Percentiles rank a stretch among this genome's conserved stretches.
Conservation (phyloP, 2,113 vertebrate species). For the Climacteris rufus region DNA sequence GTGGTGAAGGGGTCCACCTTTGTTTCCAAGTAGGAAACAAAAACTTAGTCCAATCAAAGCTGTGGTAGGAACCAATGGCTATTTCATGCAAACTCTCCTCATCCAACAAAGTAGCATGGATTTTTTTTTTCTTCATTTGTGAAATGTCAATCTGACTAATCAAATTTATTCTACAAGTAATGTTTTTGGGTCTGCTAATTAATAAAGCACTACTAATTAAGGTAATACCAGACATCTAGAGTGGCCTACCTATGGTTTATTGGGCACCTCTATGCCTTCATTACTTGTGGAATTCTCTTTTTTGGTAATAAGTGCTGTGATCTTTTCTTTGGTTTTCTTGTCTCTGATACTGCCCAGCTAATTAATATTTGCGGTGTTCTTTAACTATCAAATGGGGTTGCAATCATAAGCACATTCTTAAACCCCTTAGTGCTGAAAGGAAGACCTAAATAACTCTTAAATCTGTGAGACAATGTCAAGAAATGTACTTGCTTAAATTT, state of each 20-base stretch:
- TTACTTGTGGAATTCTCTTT: neutral
- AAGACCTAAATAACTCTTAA: constrained; percentile 57
- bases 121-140: neutral
- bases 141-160: neutral
- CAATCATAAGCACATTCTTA: constrained; percentile 55
- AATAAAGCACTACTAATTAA: neutral
- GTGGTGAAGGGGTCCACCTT: neutral
- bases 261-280: neutral
- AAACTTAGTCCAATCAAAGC: neutral
- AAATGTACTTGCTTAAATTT: constrained; percentile 60
- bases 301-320: neutral
- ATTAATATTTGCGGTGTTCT: constrained; percentile 35
- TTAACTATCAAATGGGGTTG: constrained; percentile 16
- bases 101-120: neutral
- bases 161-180: neutral
- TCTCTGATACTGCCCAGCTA: neutral
- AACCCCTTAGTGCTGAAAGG: constrained; percentile 54
- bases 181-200: neutral
- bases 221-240: neutral
- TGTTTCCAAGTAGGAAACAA: neutral
- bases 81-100: neutral
- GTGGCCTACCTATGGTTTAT: neutral
- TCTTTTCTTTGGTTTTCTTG: neutral
- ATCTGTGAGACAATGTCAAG: constrained; percentile 37
- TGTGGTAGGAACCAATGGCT: neutral